Conservation (phyloP, 2,797 vertebrate species). For the Pangasius sanitwongsei region DNA sequence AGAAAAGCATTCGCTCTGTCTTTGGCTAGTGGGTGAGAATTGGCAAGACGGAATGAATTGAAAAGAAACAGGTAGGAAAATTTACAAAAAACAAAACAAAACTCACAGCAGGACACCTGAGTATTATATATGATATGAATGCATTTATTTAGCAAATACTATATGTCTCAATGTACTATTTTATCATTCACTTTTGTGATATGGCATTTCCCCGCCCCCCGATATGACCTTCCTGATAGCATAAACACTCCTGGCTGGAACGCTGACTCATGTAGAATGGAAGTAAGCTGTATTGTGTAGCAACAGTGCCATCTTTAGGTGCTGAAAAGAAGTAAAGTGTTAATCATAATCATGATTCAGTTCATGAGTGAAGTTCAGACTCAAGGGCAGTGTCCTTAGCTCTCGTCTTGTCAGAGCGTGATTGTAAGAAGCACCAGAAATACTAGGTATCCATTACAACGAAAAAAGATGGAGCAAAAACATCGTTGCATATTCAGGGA, state of each 20-base stretch:
- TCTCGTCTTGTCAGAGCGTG: neutral
- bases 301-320: conserved; percentile 12
- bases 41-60: neutral
- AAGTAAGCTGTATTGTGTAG: neutral
- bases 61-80: neutral
- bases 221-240: neutral
- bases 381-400: neutral
- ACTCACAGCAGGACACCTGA: neutral
- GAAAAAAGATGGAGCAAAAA: neutral
- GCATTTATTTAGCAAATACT: neutral
- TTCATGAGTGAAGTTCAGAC: neutral
- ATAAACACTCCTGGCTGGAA: neutral
- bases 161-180: neutral
- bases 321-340: neutral
- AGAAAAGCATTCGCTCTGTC: neutral
- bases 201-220: neutral
- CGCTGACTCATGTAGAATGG: neutral
- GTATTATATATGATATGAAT: neutral
- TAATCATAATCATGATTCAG: neutral
- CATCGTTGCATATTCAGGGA: neutral
- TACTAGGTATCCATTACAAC: neutral
- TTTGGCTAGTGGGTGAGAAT: too few species aligned
- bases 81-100: neutral
- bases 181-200: neutral
- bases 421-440: neutral